Percentiles rank a stretch among this genome's conserved stretches.
phyloP scores from a whole-genome alignment of 2,888 invertebrate genomes.

The Oscheius sp. region DNA sequence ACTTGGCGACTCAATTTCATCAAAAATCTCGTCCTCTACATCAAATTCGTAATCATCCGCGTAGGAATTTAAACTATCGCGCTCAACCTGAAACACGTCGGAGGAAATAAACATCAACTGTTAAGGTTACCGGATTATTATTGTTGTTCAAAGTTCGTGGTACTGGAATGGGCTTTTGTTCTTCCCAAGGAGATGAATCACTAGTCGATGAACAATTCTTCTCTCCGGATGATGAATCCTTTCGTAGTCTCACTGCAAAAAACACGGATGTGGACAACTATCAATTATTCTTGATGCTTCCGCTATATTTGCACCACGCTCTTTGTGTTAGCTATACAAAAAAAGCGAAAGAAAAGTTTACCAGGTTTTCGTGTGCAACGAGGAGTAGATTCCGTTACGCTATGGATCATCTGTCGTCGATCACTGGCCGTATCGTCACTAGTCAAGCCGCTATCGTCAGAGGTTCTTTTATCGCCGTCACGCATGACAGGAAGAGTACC shows the following conservation, averaged over 20 bases:
- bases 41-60: constrained; percentile 65
- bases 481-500: constrained; percentile 59
- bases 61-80: constrained; percentile 63
- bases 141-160: constrained; percentile 39
- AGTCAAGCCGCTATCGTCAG: constrained; percentile 65
- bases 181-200: constrained; percentile 59
- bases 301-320: constrained; percentile 23
- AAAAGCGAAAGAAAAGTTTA: neutral
- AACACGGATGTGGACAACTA: neutral
- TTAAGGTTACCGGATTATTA: neutral
- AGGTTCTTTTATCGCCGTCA: constrained; percentile 57
- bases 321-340: constrained; percentile 8
- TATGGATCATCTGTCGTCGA: constrained; percentile 47
- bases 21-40: constrained; percentile 63
- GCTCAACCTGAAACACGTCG: constrained; percentile 49
- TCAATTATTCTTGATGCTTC: constrained; percentile 24
- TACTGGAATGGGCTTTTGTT: constrained; percentile 51
- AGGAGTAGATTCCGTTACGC: constrained; percentile 38
- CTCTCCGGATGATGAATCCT: constrained; percentile 25
- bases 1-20: constrained; percentile 42
- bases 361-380: constrained; percentile 41
- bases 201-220: constrained; percentile 53
- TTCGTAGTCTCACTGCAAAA: constrained; percentile 28
- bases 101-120: neutral
- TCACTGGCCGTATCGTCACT: constrained; percentile 54